These are phyloP conservation scores for Trichonephila inaurata DNA, from an alignment of 1,140 invertebrate species.

Conservation along the genomic window DNA sequence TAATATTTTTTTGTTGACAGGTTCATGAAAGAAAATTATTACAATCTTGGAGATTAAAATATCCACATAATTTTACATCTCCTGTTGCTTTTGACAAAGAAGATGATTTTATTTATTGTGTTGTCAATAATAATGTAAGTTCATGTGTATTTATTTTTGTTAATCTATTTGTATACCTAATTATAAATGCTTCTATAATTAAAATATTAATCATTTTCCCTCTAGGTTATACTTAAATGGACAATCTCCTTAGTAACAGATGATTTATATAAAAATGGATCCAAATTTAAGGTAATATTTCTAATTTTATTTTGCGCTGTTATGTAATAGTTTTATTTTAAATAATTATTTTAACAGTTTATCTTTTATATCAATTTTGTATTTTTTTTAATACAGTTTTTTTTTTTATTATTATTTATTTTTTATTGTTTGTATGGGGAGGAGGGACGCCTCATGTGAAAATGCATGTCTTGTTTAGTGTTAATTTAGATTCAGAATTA, in stretches of 20 bases:
- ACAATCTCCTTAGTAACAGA: background rate
- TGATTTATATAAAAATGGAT: slow-evolving; percentile 6
- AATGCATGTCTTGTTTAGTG: too few relatives aligned
- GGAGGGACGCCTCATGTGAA: too few relatives aligned
- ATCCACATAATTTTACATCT: slow-evolving; percentile 52
- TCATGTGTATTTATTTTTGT: background rate
- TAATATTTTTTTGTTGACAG: slow-evolving; percentile 8
- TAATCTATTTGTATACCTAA: background rate
- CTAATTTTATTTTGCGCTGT: too few relatives aligned
- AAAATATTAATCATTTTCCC: background rate
- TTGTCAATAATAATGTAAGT: slow-evolving; percentile 58
- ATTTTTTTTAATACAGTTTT: too few relatives aligned
- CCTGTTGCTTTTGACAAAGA: background rate
- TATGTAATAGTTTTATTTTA: too few relatives aligned
- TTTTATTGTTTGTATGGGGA: too few relatives aligned
- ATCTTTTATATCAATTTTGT: too few relatives aligned
- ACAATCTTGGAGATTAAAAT: slow-evolving; percentile 55
- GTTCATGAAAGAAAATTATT: slow-evolving; percentile 31
- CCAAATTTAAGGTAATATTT: slow-evolving; percentile 17
- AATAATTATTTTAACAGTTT: too few relatives aligned
- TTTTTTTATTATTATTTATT: too few relatives aligned
- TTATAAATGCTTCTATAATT: background rate
- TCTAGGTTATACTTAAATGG: background rate
- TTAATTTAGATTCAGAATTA: too few relatives aligned
- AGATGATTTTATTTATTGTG: slow-evolving; percentile 16